These are phyloP conservation scores for Ladona fulva DNA, from an alignment of 1,140 invertebrate genomes.

Conservation along the genomic window DNA sequence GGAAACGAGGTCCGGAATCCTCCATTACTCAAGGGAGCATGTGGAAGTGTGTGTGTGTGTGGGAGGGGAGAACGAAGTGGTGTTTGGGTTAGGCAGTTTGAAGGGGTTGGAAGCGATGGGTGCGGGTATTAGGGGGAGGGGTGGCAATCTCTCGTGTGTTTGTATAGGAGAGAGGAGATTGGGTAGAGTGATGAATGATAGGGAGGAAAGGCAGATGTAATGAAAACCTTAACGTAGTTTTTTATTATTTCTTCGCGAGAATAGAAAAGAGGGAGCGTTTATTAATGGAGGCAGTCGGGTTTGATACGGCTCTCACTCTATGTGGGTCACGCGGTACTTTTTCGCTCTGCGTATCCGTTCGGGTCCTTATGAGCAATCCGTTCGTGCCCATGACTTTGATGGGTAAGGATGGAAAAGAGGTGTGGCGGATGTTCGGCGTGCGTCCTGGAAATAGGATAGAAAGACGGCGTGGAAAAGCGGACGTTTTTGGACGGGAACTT, in stretches of 20 bases:
- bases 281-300: background rate
- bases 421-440: too few species aligned
- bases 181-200: background rate
- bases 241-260: background rate
- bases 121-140: background rate
- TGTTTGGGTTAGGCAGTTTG: background rate
- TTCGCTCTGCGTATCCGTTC: too few species aligned
- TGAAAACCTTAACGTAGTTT: background rate
- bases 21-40: conserved; percentile 8
- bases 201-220: background rate
- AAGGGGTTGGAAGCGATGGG: background rate
- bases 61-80: too few species aligned
- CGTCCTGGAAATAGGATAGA: too few species aligned
- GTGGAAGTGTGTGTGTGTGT: background rate
- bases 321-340: too few species aligned
- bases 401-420: too few species aligned
- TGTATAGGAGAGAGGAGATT: background rate
- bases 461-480: too few species aligned
- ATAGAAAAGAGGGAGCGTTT: background rate
- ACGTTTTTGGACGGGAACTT: too few species aligned
- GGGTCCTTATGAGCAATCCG: too few species aligned
- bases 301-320: background rate
- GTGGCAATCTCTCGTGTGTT: background rate
- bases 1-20: conserved; percentile 6
- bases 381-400: too few species aligned